These are phyloP conservation scores for Rhinella marina DNA, from an alignment of 2,797 vertebrate genomes.

Conservation along the genomic window DNA sequence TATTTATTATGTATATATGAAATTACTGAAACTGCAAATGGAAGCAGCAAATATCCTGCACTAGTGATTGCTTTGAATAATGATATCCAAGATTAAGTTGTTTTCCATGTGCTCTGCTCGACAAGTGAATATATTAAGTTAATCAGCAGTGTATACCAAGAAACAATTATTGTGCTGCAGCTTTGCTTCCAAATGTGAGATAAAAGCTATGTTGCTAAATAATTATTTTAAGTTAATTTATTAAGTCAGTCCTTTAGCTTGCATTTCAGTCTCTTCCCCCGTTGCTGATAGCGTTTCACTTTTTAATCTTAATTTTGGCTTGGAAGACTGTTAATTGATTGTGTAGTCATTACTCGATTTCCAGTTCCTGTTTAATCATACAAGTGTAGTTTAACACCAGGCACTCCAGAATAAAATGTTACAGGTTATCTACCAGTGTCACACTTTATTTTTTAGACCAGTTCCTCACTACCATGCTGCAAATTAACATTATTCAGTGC, in stretches of 20 bases:
- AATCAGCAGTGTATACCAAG: constrained; percentile 6
- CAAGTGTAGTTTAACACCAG: neutral
- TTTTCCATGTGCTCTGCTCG: constrained; percentile 14
- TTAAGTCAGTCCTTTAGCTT: constrained; percentile 5
- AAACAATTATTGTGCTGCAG: constrained; percentile 49
- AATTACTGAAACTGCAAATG: constrained; percentile 55
- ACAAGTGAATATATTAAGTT: constrained; percentile 42
- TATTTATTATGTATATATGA: constrained; percentile 2
- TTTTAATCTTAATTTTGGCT: neutral
- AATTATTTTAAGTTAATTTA: constrained; percentile 41
- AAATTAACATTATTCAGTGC: too few relatives aligned
- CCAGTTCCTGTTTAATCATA: neutral
- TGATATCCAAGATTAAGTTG: constrained; percentile 34
- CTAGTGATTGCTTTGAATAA: constrained; percentile 38
- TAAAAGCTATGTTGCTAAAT: constrained; percentile 34
- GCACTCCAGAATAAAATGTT: neutral
- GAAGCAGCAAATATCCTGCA: constrained; percentile 46
- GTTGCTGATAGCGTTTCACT: neutral
- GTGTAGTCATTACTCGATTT: neutral
- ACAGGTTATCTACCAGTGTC: neutral
- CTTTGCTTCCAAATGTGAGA: constrained; percentile 49
- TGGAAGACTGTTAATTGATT: neutral
- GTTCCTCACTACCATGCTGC: too few relatives aligned
- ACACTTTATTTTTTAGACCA: too few relatives aligned
- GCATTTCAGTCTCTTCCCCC: neutral